Percentiles rank a stretch among this genome's conserved stretches.
These are phyloP conservation scores for Beris chalybata DNA, from an alignment of 2,888 invertebrate genomes.

Conservation along the genomic window DNA sequence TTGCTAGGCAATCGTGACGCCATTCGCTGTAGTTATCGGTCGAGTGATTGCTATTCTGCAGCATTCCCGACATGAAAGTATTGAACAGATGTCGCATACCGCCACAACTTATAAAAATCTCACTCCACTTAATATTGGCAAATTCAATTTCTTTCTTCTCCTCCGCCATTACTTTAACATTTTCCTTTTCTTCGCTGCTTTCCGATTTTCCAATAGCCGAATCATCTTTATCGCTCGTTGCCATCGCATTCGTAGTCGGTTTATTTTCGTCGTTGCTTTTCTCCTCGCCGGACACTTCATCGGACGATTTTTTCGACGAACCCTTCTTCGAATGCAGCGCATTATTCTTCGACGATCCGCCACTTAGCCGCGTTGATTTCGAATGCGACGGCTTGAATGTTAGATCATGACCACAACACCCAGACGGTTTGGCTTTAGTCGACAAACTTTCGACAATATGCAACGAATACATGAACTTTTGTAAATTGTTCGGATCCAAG, in stretches of 20 bases:
- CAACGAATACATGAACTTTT: conserved; percentile 92
- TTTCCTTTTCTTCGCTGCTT: conserved; percentile 39
- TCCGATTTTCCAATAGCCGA: conserved; percentile 13
- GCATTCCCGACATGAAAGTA: conserved; percentile 84
- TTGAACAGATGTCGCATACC: conserved; percentile 86
- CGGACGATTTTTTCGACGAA: conserved; percentile 36
- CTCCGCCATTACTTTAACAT: conserved; percentile 16
- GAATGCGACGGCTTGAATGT: conserved; percentile 17
- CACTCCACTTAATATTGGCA: conserved; percentile 64
- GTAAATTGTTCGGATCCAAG: conserved; percentile 85
- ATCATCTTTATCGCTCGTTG: neutral
- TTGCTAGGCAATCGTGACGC: conserved; percentile 92
- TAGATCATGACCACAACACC: conserved; percentile 19
- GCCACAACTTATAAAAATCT: conserved; percentile 81
- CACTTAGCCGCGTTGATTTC: neutral
- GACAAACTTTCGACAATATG: conserved; percentile 83
- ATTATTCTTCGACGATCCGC: conserved; percentile 20
- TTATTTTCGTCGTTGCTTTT: conserved; percentile 35
- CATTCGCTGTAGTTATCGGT: conserved; percentile 66
- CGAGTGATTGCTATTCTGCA: conserved; percentile 78
- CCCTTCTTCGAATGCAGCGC: conserved; percentile 35
- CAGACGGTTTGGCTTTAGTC: conserved; percentile 45
- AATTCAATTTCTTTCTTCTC: conserved; percentile 37
- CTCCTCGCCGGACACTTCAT: conserved; percentile 40
- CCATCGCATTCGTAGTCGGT: neutral